Evolutionary conservation across 2,113 vertebrate species (phyloP), one percentile per base, ranked within the genome.

Genomic region (Maccullochella peelii): DNA sequence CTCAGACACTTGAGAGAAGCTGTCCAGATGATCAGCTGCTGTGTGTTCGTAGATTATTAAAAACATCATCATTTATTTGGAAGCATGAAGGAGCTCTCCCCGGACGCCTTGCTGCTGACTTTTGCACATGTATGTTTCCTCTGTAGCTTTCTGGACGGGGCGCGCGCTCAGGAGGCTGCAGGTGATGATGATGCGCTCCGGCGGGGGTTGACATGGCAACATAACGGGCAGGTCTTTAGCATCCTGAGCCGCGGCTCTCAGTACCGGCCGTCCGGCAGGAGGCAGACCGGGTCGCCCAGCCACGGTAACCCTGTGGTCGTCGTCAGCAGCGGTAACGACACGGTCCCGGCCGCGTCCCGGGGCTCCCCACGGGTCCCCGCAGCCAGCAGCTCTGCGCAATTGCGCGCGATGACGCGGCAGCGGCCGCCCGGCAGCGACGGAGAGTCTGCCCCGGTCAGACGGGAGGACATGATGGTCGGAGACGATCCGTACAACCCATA

Each of bases 401-500:
- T 93, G 57, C 77, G 92, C 25, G 80, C 90, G 2, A 61, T 77
- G 78, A 75, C 77, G 57, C 86, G 82, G 1, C 84, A 88, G 61
- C 86, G 7, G 59, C 42, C 55, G 42, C 5, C 54, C 52, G 30
- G 20, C 25, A 6, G 36, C 11, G 68, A 25, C 6, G 62, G 61
- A 2, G 85, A 59, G 23, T 23, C 89, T 77, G 79, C 49, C 2
- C 57, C 71, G 27, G 74, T n/a, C 67, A 73, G 79, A 71, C 90
- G 87, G 16, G 94, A 95, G 61, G 97, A 99, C 71, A 75, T 78
- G 91, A 99, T 99, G 98, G 94, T 94, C 36, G 97, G 97, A 44
- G 98, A 99, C 70, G 97, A 98, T 59, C 97, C 97, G 0, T 97
- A 97, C 86, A 96, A 97, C 79, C 97, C 97, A 0, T 98, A 98